Percentiles rank a stretch among this genome's conserved stretches.
phyloP scores from a whole-genome alignment of 2,797 vertebrate species.

The Cossypha dichroa region DNA sequence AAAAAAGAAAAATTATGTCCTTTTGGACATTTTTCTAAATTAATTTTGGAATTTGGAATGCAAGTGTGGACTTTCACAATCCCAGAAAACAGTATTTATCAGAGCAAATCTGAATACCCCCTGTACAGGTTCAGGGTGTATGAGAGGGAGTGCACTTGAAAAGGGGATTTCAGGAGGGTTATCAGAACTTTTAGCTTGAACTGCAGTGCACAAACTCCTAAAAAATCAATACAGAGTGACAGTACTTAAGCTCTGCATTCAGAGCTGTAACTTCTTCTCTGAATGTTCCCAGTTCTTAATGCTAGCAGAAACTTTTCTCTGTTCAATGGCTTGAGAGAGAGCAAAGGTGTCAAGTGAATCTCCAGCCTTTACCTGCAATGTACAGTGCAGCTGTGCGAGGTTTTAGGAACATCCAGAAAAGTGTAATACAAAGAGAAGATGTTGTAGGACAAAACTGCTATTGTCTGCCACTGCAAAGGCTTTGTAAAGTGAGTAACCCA shows the following conservation, averaged over 20 bases:
- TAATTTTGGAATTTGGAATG: background rate
- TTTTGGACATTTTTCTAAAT: background rate
- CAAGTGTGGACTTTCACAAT: background rate
- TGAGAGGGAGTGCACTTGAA: background rate
- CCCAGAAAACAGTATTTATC: background rate
- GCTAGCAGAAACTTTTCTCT: background rate
- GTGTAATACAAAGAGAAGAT: background rate
- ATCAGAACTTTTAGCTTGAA: background rate
- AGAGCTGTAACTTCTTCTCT: background rate
- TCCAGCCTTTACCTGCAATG: background rate
- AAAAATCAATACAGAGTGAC: background rate
- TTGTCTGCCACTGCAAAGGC: background rate
- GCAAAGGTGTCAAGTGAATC: background rate
- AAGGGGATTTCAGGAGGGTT: background rate
- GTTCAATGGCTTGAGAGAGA: background rate
- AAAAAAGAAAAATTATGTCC: background rate
- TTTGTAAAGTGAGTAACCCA: background rate
- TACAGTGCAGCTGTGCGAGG: background rate
- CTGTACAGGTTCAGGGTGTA: background rate
- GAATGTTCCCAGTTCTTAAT: background rate
- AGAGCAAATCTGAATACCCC: background rate
- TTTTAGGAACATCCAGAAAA: background rate
- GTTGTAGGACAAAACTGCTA: background rate
- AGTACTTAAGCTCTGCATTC: background rate
- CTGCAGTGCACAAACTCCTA: background rate